Base-by-base conservation (phyloP, 1,140 invertebrate species). In the Latrodectus geometricus region DNA sequence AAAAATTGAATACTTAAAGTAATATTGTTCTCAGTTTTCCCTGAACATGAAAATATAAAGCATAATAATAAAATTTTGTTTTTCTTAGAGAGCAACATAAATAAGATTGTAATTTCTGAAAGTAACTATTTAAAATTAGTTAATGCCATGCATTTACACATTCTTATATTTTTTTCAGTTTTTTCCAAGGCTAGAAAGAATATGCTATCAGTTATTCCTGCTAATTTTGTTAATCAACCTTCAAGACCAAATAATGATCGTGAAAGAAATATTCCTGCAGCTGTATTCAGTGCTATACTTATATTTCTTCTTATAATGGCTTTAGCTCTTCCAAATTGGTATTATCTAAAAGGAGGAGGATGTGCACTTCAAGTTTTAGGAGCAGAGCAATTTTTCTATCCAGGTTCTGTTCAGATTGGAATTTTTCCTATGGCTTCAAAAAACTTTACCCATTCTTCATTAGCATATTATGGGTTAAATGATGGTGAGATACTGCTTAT, bases 271-370 rank as follows among this genome's bases (percentile, higher is more conserved):
- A 70, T 88, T 17, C 23, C 87, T 54, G 77, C 89, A 56, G 88
- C 88, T 4, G 73, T 88, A 72, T 79, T 89, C 21, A 87, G 86
- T 72, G 86, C 87, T 52, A n/a, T 87, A 9, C 73, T 89, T 35
- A 89, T 89, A 54, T 80, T 85, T 9, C 84, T 87, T 48, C 54
- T 89, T n/a, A 75, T 88, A 1, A 89, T 86, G 21, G 89, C 89
- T 50, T 78, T 89, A 23, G 86, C 87, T 21, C 89, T 89, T 76
- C 88, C 88, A n/a, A 88, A 88, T 76, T 89, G 89, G 89, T 89
- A 89, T 86, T 82, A 85, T 74, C 86, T 89, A 5, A 88, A 82
- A 76, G 88, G 88, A n/a, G 88, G 86, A 68, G 76, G 73, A 23
- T 88, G 88, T 76, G 21, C 69, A 86, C 66, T 66, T 9, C 75